phyloP scores from a whole-genome alignment of 2,113 vertebrate genomes.

The Dicerorhinus sumatrensis region DNA sequence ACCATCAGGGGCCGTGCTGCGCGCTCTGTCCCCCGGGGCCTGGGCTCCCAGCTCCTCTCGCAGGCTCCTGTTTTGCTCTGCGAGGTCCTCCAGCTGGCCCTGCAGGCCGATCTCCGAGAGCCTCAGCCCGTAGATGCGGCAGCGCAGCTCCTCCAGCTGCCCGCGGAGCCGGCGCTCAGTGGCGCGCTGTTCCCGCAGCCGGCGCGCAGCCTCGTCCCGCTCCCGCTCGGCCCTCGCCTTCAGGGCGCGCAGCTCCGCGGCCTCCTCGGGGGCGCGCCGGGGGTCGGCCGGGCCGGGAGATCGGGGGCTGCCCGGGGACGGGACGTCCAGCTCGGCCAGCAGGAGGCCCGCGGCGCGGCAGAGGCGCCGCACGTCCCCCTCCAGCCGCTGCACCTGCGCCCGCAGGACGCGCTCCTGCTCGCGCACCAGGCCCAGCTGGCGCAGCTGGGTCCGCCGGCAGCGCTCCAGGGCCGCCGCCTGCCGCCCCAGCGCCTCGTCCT shows the following conservation, averaged over 20 bases:
- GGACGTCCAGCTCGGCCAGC: conserved; percentile 63
- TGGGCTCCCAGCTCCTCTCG: conserved; percentile 62
- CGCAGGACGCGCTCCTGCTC: conserved; percentile 87
- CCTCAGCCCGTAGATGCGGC: conserved; percentile 81
- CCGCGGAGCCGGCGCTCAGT: conserved; percentile 81
- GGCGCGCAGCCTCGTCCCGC: conserved; percentile 75
- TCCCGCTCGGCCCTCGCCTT: conserved; percentile 85
- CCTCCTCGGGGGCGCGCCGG: conserved; percentile 80
- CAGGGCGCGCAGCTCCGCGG: conserved; percentile 80
- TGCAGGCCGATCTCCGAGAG: conserved; percentile 86
- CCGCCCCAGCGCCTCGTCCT: conserved; percentile 89
- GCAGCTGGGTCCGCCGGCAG: conserved; percentile 88
- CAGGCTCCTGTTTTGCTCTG: conserved; percentile 86
- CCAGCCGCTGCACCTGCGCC: conserved; percentile 86
- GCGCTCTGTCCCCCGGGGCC: neutral
- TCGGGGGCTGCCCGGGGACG: neutral
- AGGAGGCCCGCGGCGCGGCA: conserved; percentile 76
- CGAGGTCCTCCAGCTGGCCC: conserved; percentile 86
- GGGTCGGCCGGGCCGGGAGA: conserved; percentile 56
- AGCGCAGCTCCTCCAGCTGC: conserved; percentile 87
- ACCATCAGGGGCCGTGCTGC: accelerated
- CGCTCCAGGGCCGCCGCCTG: conserved; percentile 92
- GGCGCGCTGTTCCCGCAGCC: conserved; percentile 86
- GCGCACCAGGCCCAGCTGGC: conserved; percentile 85
- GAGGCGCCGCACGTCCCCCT: conserved; percentile 88